A percentile compares a stretch with the other conserved stretches of the same genome.
Evolutionary conservation across 1,140 invertebrate species (phyloP).

Genomic region (Drosophila prosaltans): DNA sequence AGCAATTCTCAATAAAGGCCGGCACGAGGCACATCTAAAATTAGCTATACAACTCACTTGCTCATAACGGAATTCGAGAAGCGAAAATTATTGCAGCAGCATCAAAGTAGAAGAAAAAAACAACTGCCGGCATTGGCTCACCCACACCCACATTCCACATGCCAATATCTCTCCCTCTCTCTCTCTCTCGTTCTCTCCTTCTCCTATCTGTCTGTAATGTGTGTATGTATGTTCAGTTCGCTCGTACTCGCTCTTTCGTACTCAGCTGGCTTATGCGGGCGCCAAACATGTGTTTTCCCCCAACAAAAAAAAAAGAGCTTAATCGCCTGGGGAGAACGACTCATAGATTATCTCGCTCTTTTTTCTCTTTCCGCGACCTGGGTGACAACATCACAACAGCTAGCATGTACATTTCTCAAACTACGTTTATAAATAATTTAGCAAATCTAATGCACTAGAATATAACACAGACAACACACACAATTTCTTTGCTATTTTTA

Average conservation of each 20-base stretch:
- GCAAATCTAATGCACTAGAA: conserved; percentile 24
- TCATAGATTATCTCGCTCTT: conserved; percentile 5
- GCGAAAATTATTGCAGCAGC: conserved; percentile 48
- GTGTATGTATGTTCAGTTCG: conserved; percentile 41
- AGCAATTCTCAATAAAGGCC: conserved; percentile 43
- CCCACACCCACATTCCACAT: conserved; percentile 23
- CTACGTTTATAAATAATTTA: conserved; percentile 10
- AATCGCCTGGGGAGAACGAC: neutral
- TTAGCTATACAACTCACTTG: conserved; percentile 48
- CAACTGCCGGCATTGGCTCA: conserved; percentile 31
- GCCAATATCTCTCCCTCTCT: neutral
- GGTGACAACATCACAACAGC: conserved; percentile 16
- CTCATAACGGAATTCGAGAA: conserved; percentile 68
- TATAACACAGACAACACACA: neutral
- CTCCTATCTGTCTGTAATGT: neutral
- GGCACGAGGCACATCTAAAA: conserved; percentile 58
- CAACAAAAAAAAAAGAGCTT: conserved; percentile 15
- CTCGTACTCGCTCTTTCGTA: conserved; percentile 67
- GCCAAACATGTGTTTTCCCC: conserved; percentile 73
- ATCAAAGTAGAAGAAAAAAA: conserved; percentile 33
- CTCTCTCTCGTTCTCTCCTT: neutral
- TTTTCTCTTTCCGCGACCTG: neutral
- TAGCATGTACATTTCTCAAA: conserved; percentile 3
- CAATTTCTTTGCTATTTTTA: conserved; percentile 20
- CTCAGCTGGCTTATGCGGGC: conserved; percentile 68